Evolutionary conservation across 2,113 vertebrate genomes (phyloP).

Genomic region (Glaucomys volans): DNA sequence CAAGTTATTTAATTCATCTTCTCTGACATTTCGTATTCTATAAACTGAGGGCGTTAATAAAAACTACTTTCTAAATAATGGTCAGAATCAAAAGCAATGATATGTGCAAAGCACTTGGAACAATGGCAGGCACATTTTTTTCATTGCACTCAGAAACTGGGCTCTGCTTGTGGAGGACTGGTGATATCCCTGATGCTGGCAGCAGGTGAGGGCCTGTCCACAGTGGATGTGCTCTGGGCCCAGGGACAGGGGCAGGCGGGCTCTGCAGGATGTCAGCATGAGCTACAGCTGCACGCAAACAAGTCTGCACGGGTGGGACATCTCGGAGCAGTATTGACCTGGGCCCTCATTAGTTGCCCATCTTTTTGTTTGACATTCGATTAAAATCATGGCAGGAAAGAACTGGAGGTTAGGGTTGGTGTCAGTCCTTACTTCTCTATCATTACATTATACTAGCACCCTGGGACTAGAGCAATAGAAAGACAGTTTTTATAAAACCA

Average conservation of each 20-base stretch:
- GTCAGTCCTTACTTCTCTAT: constrained; percentile 66
- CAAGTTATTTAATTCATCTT: background rate
- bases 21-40: background rate
- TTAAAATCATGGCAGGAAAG: constrained; percentile 71
- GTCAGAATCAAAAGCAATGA: background rate
- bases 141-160: background rate
- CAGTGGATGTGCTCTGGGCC: background rate
- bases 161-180: background rate
- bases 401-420: constrained; percentile 44
- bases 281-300: constrained; percentile 22
- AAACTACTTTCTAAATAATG: background rate
- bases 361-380: constrained; percentile 66
- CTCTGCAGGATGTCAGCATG: constrained; percentile 54
- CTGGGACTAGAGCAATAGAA: constrained; percentile 68
- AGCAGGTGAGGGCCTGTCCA: background rate
- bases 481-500: constrained; percentile 74
- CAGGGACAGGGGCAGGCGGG: background rate
- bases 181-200: background rate
- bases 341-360: constrained; percentile 62
- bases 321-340: constrained; percentile 41
- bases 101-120: background rate
- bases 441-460: constrained; percentile 56
- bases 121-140: background rate
- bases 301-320: background rate
- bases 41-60: constrained; percentile 22